These are phyloP conservation scores for Syngnathus acus DNA, from an alignment of 2,797 vertebrate species.

Conservation along the genomic window DNA sequence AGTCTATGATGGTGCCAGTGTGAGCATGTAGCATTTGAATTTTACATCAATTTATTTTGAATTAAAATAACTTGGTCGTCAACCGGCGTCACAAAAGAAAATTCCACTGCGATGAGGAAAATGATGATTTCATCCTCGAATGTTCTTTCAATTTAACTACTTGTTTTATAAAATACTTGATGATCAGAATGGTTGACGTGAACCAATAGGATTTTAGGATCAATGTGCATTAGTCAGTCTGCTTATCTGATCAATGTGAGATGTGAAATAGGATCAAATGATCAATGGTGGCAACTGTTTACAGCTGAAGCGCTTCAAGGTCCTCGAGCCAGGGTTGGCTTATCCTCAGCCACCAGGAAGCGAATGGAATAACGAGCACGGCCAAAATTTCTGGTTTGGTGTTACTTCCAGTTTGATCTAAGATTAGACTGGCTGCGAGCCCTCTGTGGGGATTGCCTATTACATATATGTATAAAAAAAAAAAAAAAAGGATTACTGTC, in stretches of 20 bases:
- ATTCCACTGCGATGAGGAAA: no score
- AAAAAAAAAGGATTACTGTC: background rate
- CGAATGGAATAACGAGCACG: background rate
- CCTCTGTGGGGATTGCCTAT: conserved; percentile 17
- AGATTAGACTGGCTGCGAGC: conserved; percentile 39
- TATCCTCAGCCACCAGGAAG: background rate
- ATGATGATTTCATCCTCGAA: no score
- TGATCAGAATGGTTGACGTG: no score
- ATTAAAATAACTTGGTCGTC: no score
- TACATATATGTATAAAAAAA: conserved; percentile 7
- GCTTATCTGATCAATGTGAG: conserved; percentile 38
- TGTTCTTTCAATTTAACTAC: no score
- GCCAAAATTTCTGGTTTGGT: background rate
- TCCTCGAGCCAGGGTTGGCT: background rate
- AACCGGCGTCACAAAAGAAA: no score
- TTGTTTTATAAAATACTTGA: background rate
- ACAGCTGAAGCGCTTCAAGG: conserved; percentile 11
- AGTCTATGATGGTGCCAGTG: no score
- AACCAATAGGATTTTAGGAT: conserved; percentile 34
- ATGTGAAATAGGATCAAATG: conserved; percentile 31
- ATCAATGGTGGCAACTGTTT: conserved; percentile 21
- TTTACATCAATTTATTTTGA: no score
- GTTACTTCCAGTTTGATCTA: background rate
- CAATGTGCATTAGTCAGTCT: conserved; percentile 24
- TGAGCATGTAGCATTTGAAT: no score